These are phyloP conservation scores for Macrophya alboannulata DNA, from an alignment of 2,888 invertebrate species.

Conservation along the genomic window DNA sequence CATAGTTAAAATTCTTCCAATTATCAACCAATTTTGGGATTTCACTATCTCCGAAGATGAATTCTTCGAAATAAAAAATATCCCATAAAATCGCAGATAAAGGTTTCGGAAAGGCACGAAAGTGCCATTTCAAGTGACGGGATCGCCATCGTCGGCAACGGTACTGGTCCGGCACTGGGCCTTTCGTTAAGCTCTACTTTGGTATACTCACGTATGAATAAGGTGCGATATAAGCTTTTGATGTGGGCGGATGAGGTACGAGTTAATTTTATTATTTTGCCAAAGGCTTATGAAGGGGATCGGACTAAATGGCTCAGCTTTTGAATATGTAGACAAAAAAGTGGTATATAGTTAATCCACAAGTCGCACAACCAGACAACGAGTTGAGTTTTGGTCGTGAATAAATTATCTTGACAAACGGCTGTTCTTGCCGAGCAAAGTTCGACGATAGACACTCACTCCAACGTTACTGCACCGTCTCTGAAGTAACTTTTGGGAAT, in stretches of 20 bases:
- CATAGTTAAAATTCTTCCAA: neutral
- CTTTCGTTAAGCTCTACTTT: too few species aligned
- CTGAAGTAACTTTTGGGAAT: conserved; percentile 36
- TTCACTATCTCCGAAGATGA: too few species aligned
- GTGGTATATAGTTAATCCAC: conserved; percentile 44
- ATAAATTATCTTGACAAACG: conserved; percentile 53
- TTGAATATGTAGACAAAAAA: conserved; percentile 40
- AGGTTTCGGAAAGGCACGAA: too few species aligned
- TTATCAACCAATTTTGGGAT: neutral
- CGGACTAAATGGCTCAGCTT: conserved; percentile 12
- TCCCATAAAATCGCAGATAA: too few species aligned
- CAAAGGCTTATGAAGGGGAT: neutral
- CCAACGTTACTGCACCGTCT: conserved; percentile 16
- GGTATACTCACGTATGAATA: neutral
- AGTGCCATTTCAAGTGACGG: too few species aligned
- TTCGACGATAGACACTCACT: conserved; percentile 52
- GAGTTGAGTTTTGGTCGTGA: conserved; percentile 42
- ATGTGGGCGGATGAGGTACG: neutral
- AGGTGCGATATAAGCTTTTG: neutral
- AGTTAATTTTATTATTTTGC: neutral
- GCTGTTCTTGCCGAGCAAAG: conserved; percentile 50
- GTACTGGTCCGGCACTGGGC: too few species aligned
- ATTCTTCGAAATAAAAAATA: too few species aligned
- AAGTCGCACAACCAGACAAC: conserved; percentile 28
- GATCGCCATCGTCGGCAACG: too few species aligned